Evolutionary conservation across 1,140 invertebrate species (phyloP).

Genomic region (Cotesia glomerata): DNA sequence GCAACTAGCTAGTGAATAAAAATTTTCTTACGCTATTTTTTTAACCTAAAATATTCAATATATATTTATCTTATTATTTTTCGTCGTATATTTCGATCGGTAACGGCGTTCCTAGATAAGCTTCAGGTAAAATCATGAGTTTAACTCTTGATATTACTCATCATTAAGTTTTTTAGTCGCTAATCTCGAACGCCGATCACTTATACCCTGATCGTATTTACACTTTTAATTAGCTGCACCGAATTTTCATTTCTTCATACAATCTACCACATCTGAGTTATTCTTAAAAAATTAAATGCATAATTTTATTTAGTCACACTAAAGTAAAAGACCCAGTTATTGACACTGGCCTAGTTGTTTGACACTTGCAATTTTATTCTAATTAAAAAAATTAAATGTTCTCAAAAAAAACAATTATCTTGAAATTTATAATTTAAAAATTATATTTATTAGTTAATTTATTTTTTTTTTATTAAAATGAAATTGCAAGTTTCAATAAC

Average conservation of each 20-base stretch:
- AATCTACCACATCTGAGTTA: no score
- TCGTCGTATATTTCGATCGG: conserved; percentile 28
- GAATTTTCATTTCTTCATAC: background rate
- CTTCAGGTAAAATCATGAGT: conserved; percentile 6
- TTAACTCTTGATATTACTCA: conserved; percentile 13
- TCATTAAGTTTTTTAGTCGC: conserved; percentile 4
- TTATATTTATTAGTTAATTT: no score
- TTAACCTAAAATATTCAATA: background rate
- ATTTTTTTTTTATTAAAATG: no score
- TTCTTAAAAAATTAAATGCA: no score
- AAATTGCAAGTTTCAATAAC: no score
- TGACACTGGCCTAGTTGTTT: no score
- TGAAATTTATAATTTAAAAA: no score
- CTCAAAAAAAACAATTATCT: no score
- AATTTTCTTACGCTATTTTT: conserved; percentile 38
- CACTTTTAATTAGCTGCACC: conserved; percentile 29
- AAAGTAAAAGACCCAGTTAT: no score
- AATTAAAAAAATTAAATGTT: no score
- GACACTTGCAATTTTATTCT: no score
- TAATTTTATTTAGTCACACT: no score
- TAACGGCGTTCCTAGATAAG: conserved; percentile 10
- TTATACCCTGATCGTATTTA: conserved; percentile 58
- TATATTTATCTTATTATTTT: conserved; percentile 16
- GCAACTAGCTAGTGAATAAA: conserved; percentile 54
- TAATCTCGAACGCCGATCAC: conserved; percentile 35